Conservation (phyloP, 1,140 invertebrate genomes). For the Anastatus disparis region DNA sequence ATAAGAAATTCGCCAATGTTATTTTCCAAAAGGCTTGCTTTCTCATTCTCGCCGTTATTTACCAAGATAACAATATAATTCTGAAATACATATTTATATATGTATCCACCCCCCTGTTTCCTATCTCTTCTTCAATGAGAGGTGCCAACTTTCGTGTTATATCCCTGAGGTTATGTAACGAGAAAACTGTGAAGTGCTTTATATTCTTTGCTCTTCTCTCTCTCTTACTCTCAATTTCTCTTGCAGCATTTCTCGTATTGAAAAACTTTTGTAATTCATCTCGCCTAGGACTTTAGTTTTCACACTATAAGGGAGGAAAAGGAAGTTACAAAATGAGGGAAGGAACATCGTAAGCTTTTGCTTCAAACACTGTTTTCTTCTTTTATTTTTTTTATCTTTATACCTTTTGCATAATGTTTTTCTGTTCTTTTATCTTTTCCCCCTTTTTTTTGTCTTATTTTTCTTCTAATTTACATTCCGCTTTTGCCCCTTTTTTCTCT, state of each 20-base stretch:
- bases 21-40: no score
- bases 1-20: no score
- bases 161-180: neutral
- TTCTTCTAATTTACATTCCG: neutral
- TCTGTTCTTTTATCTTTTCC: neutral
- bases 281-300: slow-evolving; percentile 10
- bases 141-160: slow-evolving; percentile 26
- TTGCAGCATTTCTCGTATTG: slow-evolving; percentile 41
- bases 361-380: no score
- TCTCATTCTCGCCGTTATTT: neutral
- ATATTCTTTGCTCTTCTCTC: no score
- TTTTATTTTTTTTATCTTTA: no score
- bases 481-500: neutral
- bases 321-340: neutral
- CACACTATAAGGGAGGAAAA: slow-evolving; percentile 6
- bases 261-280: slow-evolving; percentile 38
- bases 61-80: slow-evolving; percentile 1
- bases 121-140: no score
- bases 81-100: no score
- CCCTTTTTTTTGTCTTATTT: neutral
- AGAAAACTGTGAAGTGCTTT: neutral
- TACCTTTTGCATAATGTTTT: no score
- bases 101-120: no score
- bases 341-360: neutral
- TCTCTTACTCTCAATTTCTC: no score